Evolutionary conservation across 2,888 invertebrate species (phyloP), one percentile per base, ranked within the genome.

Genomic region (Protonemura montana): DNA sequence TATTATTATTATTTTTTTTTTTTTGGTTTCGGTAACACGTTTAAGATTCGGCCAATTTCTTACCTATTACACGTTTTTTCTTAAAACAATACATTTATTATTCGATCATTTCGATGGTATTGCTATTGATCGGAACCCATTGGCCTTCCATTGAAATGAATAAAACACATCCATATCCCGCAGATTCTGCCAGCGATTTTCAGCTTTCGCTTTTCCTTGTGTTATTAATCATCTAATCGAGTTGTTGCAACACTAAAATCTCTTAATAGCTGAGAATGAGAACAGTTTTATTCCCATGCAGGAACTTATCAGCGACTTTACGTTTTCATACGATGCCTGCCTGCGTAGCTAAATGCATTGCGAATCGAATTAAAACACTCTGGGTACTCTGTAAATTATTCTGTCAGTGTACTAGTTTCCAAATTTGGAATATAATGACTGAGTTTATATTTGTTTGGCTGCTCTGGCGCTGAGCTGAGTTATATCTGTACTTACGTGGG

Each of bases 261-360:
- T 84, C 76, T 76, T 76, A 84, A 84, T 76, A 84, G 84, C 84
- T 84, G 84, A 29, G 84, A 84, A 84, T 84, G 84, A 76, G 84
- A 84, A 84, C 84, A 76, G 29, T 76, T 76, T 76, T 27, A 76
- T 84, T 84, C 84, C 28, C 84, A 84, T 81, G 81, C 21, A 59
- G 59, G 59, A 81, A 81, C 81, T 28, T 78, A 78, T 78, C 78
- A 26, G 26, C 78, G 76, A 7, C 26, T 25, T 3, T 59, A 59
- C 59, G 59, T 59, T 78, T 78, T 28, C 26, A 78, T 27, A 78
- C 21, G 59, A 59, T 78, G 78, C 78, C 27, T 78, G 27, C 59
- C 59, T 59, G 59, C 59, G 59, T 78, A 78, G 78, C 78, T 78
- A 78, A 28, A 78, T 78, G 27, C 78, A 78, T 7, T 5, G 78